Evolutionary conservation across 2,113 vertebrate species (phyloP).

Genomic region (Xiphophorus maculatus): DNA sequence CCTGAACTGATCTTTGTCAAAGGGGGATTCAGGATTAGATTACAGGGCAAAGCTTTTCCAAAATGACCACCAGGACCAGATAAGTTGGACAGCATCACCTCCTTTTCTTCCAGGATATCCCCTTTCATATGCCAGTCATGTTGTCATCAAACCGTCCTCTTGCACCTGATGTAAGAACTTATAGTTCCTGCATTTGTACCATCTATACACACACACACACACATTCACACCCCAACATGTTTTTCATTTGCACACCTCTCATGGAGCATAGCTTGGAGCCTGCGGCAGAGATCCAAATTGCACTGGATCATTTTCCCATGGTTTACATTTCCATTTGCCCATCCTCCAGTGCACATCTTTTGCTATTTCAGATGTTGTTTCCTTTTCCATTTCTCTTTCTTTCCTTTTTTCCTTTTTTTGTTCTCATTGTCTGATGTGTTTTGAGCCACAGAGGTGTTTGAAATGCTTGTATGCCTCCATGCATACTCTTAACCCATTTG

Average conservation of each 20-base stretch:
- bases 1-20: constrained; percentile 32
- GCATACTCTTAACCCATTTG: constrained; percentile 44
- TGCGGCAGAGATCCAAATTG: constrained; percentile 56
- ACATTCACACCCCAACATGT: background rate
- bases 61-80: constrained; percentile 15
- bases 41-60: constrained; percentile 1
- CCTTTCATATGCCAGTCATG: background rate
- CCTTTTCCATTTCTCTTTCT: background rate
- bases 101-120: constrained; percentile 10
- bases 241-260: background rate
- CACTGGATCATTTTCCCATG: constrained; percentile 55
- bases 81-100: background rate
- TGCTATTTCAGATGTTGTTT: constrained; percentile 12
- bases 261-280: constrained; percentile 42
- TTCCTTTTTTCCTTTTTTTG: constrained; percentile 1
- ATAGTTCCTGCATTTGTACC: constrained; percentile 20
- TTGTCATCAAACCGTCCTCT: constrained; percentile 12
- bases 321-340: constrained; percentile 55
- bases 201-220: background rate
- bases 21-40: constrained; percentile 26
- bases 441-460: constrained; percentile 41
- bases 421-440: constrained; percentile 38
- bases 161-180: constrained; percentile 28
- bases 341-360: constrained; percentile 25
- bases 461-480: constrained; percentile 42